These are phyloP conservation scores for Eurystomus glaucurus DNA, from an alignment of 2,797 vertebrate genomes.

Conservation along the genomic window DNA sequence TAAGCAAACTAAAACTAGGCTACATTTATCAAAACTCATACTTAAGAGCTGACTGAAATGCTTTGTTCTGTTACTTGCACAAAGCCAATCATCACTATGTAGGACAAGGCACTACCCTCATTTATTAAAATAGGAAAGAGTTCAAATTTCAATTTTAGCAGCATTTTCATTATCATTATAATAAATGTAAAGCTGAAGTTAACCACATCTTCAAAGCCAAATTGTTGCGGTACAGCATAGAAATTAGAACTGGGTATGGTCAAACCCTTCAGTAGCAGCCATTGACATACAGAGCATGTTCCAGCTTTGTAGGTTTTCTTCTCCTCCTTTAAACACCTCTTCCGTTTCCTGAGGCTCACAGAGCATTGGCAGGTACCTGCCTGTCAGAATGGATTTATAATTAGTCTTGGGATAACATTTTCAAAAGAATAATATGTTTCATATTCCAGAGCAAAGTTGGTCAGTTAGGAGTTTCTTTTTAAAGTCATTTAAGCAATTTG, in stretches of 20 bases:
- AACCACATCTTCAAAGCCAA: not conserved
- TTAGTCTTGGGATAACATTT: not conserved
- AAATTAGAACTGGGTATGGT: not conserved
- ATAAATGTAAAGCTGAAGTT: not conserved
- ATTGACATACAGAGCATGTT: not conserved
- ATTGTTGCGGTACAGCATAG: not conserved
- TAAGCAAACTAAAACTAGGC: not conserved
- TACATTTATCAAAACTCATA: not conserved
- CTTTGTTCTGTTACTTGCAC: not conserved
- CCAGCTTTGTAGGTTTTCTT: not conserved
- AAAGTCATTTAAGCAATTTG: not conserved
- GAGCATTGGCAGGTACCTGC: not conserved
- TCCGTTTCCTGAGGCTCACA: constrained; percentile 9
- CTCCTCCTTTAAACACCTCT: not conserved
- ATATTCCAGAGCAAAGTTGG: not conserved
- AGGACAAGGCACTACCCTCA: not conserved
- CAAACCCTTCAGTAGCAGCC: not conserved
- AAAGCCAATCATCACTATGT: not conserved
- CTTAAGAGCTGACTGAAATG: not conserved
- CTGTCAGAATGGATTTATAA: not conserved
- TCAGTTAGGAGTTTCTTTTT: not conserved
- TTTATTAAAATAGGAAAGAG: not conserved
- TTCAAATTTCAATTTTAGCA: not conserved
- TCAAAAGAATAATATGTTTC: not conserved
- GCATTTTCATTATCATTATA: not conserved